Conservation (phyloP, 2,888 invertebrate species). For the Machimus rusticus region DNA sequence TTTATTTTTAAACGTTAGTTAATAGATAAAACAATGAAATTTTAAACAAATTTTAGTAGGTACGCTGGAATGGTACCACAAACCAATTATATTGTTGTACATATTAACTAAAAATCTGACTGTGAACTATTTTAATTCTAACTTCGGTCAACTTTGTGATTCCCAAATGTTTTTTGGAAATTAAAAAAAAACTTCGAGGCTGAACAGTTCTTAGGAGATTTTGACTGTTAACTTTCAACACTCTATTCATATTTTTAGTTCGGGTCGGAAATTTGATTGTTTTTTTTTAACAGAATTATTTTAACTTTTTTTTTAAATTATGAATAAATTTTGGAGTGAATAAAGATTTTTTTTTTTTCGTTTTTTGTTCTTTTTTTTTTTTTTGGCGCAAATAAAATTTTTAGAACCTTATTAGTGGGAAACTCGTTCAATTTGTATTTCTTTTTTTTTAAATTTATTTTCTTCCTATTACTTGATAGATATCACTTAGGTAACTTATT, state of each 20-base stretch:
- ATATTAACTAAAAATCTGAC: conserved; percentile 23
- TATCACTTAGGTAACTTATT: not conserved
- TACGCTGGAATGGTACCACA: not conserved
- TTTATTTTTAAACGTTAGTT: not conserved
- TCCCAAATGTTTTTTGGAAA: not conserved
- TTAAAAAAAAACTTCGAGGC: not conserved
- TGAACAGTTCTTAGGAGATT: not conserved
- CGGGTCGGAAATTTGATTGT: not conserved
- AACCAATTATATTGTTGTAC: not conserved
- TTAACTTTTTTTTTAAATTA: not conserved
- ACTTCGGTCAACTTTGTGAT: not conserved
- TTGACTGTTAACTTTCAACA: not conserved
- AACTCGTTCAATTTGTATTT: not conserved
- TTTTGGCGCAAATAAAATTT: not conserved
- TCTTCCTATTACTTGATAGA: not conserved
- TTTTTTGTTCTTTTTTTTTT: not conserved
- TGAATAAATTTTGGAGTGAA: not conserved
- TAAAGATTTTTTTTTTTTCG: not conserved
- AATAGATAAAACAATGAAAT: conserved; percentile 8
- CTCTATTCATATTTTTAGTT: not conserved
- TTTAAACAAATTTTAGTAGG: not conserved
- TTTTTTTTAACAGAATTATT: not conserved
- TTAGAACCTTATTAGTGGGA: not conserved
- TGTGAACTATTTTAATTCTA: conserved; percentile 19
- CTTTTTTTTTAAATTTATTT: not conserved